A percentile compares a stretch with the other conserved stretches of the same genome.
These are phyloP conservation scores for Cheilosia impressa DNA, from an alignment of 2,888 invertebrate genomes.

Conservation along the genomic window DNA sequence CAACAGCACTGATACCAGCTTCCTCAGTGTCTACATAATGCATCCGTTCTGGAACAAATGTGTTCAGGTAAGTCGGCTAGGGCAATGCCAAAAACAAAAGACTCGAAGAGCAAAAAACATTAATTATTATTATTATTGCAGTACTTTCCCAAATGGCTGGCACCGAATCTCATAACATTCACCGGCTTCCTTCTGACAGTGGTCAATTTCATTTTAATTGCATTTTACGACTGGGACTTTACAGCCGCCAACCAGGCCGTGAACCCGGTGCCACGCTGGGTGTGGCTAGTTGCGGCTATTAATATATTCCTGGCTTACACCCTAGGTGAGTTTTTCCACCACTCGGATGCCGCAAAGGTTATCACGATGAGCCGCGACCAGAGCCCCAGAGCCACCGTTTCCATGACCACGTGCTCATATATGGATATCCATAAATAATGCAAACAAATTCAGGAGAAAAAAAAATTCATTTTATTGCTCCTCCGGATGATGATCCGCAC, in stretches of 20 bases:
- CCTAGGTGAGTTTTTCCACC: constrained; percentile 87
- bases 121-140: constrained; percentile 84
- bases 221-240: constrained; percentile 94
- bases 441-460: constrained; percentile 20
- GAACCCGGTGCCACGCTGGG: constrained; percentile 90
- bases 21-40: constrained; percentile 98
- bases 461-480: constrained; percentile 40
- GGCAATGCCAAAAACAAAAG: background rate
- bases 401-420: constrained; percentile 8
- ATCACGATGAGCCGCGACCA: constrained; percentile 9
- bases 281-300: constrained; percentile 93
- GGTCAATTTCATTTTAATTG: constrained; percentile 92
- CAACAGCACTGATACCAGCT: constrained; percentile 96
- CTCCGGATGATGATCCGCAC: constrained; percentile 41
- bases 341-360: constrained; percentile 27
- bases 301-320: constrained; percentile 98
- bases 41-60: constrained; percentile 99
- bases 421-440: constrained; percentile 59
- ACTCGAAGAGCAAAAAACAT: constrained; percentile 37
- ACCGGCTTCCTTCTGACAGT: constrained; percentile 96
- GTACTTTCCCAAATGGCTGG: constrained; percentile 97
- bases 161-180: constrained; percentile 98
- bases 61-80: constrained; percentile 90
- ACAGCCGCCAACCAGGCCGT: constrained; percentile 81
- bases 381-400: background rate